Percentiles rank a stretch among this genome's conserved stretches.
phyloP scores from a whole-genome alignment of 2,797 vertebrate genomes.

The Tenualosa ilisha region DNA sequence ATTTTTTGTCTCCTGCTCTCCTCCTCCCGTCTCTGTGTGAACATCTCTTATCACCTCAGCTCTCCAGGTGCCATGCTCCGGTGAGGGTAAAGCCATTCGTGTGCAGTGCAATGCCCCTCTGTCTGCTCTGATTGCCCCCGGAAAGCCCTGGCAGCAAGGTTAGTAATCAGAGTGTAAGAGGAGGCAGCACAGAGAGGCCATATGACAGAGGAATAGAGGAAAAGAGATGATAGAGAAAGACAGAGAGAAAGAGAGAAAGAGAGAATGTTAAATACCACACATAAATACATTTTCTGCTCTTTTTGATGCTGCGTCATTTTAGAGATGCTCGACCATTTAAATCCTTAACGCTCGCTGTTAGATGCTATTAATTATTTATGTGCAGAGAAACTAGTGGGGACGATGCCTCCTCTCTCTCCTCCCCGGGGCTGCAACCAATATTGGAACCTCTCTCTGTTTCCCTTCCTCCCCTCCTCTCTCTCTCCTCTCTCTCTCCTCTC shows the following conservation, averaged over 20 bases:
- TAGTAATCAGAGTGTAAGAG: conserved; percentile 24
- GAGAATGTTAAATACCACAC: conserved; percentile 54
- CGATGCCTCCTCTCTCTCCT: conserved; percentile 52
- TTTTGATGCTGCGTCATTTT: conserved; percentile 57
- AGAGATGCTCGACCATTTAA: conserved; percentile 57
- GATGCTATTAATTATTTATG: conserved; percentile 71
- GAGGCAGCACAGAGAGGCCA: conserved; percentile 17
- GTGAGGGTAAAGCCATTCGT: conserved; percentile 47
- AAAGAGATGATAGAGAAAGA: conserved; percentile 32
- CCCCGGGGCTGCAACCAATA: conserved; percentile 52
- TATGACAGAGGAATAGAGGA: conserved; percentile 36
- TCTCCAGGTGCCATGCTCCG: conserved; percentile 48
- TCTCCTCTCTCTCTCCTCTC: neutral
- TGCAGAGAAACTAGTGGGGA: conserved; percentile 59
- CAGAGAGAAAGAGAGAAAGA: conserved; percentile 34
- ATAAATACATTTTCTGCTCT: conserved; percentile 49
- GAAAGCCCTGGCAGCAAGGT: conserved; percentile 23
- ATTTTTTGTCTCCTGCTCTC: conserved; percentile 21
- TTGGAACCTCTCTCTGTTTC: conserved; percentile 43
- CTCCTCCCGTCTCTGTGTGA: conserved; percentile 53
- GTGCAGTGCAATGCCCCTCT: neutral
- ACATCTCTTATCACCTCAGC: conserved; percentile 52
- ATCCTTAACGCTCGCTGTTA: conserved; percentile 65
- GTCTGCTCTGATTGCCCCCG: neutral
- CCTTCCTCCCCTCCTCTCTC: neutral